A percentile compares a stretch with the other conserved stretches of the same genome.
Evolutionary conservation across 2,888 invertebrate genomes (phyloP).

Genomic region (Cremastobaeus sp.): DNA sequence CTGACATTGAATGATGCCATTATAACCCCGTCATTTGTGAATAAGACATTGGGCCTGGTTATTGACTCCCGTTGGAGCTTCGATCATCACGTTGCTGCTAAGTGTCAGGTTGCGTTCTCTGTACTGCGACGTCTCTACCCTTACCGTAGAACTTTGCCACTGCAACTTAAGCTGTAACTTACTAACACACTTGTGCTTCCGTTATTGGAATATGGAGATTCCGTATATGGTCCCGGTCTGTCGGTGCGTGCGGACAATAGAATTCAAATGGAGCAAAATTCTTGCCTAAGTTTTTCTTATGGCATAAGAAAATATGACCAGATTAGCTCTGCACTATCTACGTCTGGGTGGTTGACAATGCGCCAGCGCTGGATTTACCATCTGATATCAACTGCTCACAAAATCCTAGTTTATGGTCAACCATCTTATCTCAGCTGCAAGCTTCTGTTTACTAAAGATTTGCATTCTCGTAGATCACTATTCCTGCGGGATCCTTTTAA

Average conservation of each 20-base stretch:
- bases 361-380: background rate
- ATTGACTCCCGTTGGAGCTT: too few relatives aligned
- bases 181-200: background rate
- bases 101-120: background rate
- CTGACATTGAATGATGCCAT: too few relatives aligned
- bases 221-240: background rate
- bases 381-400: background rate
- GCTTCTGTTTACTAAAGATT: too few relatives aligned
- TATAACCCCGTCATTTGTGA: too few relatives aligned
- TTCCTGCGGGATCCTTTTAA: too few relatives aligned
- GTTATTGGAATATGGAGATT: background rate
- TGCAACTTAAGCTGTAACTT: background rate
- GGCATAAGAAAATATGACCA: background rate
- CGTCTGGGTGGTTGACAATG: background rate
- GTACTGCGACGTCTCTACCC: background rate
- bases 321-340: background rate
- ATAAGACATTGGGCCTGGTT: too few relatives aligned
- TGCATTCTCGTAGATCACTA: too few relatives aligned
- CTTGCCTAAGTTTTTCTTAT: background rate
- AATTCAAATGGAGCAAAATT: background rate
- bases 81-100: background rate
- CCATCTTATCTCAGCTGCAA: background rate
- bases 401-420: background rate
- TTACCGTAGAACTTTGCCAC: background rate
- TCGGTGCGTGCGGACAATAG: background rate